Evolutionary conservation across 2,888 invertebrate species (phyloP), one percentile per base, ranked within the genome.

Genomic region (Aricia artaxerxes): DNA sequence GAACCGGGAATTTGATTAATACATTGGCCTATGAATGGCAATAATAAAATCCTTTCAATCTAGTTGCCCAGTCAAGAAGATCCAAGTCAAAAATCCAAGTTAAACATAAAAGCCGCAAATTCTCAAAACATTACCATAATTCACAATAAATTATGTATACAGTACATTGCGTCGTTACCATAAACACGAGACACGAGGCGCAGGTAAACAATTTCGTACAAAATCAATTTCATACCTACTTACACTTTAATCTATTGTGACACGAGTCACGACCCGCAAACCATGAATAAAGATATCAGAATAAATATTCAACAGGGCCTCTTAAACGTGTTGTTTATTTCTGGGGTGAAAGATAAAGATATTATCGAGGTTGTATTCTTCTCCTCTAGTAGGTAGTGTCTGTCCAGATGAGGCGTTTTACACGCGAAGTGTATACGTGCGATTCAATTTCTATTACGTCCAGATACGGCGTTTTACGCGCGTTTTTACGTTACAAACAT

Each of bases 161-260:
- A 24, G 38, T n/a, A 73, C 73, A 73, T 73, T 1, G 1, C 6
- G n/a, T 73, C 73, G 44, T 73, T 44, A 73, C n/a, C 44, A 73
- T 44, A 44, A 44, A 73, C 40, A 11, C 35, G 44, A 73, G 73
- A 73, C 11, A 3, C 6, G 24, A 73, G 40, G 44, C 73, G 40
- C 6, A n/a, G 24, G 44, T 73, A 44, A 73, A 73, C 73, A n/a
- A 73, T 73, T 73, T 24, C 44, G 24, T 73, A n/a, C 11, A n/a
- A 73, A 73, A 73, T 73, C 73, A 73, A 73, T 73, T 73, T 73
- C 73, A 44, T 73, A 40, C 73, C 40, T 73, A 73, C 73, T 73
- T 73, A 73, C 73, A 73, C 44, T 73, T 73, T 73, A 73, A 73
- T 73, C 73, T 44, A 44, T 44, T 73, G 44, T 73, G 73, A 73